These are phyloP conservation scores for Clarias macrocephalus DNA, from an alignment of 2,113 vertebrate species.

Conservation along the genomic window DNA sequence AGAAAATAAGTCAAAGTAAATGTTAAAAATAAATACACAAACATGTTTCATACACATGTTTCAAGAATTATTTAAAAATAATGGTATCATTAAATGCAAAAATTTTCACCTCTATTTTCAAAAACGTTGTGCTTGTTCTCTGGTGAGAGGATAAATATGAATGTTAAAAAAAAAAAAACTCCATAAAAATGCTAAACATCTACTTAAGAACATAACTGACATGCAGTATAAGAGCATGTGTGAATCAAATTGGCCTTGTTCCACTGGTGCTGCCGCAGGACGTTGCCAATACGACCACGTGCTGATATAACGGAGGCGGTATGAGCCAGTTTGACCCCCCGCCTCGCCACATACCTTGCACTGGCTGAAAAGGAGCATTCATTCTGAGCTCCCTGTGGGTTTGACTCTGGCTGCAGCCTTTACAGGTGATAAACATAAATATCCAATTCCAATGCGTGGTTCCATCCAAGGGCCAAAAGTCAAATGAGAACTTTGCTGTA, in stretches of 20 bases:
- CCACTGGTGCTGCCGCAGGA: neutral
- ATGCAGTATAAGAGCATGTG: constrained; percentile 19
- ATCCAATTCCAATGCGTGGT: constrained; percentile 50
- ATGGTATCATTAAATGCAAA: neutral
- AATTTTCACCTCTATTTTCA: neutral
- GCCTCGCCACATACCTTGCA: constrained; percentile 1
- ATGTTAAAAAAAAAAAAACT: neutral
- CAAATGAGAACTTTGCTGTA: constrained; percentile 20
- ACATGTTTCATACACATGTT: neutral
- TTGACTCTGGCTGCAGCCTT: constrained; percentile 78
- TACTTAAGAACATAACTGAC: constrained; percentile 3
- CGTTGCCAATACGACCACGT: constrained; percentile 8
- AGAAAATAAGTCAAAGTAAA: neutral
- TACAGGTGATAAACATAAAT: constrained; percentile 64
- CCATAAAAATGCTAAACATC: neutral
- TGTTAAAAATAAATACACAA: neutral
- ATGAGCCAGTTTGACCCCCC: constrained; percentile 12
- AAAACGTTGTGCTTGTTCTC: neutral
- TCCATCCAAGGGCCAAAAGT: constrained; percentile 38
- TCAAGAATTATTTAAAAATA: neutral
- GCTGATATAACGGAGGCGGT: constrained; percentile 9
- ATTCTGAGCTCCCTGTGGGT: constrained; percentile 52
- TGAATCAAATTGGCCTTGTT: neutral
- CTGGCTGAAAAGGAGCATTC: constrained; percentile 16
- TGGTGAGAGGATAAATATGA: neutral